These are phyloP conservation scores for Drosophila kuntzei DNA, from an alignment of 2,888 invertebrate species.

Conservation along the genomic window DNA sequence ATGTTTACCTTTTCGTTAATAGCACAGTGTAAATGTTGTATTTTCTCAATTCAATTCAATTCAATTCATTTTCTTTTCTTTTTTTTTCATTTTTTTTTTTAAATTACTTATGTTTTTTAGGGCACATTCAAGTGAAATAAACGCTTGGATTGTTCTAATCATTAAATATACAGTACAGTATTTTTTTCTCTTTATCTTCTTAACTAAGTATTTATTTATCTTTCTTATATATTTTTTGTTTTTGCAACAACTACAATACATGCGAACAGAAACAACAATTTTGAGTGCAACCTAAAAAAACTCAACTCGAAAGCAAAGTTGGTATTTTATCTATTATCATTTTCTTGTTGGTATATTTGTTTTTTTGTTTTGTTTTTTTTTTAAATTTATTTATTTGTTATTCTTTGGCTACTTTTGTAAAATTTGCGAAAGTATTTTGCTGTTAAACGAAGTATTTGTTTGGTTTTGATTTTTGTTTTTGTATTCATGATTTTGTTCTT, in stretches of 20 bases:
- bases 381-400: conserved; percentile 22
- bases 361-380: conserved; percentile 17
- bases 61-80: neutral
- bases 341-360: conserved; percentile 17
- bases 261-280: conserved; percentile 51
- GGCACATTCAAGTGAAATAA: conserved; percentile 64
- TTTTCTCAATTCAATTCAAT: neutral
- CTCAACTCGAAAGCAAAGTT: conserved; percentile 38
- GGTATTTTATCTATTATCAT: neutral
- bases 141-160: conserved; percentile 39
- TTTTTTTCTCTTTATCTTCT: conserved; percentile 16
- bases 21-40: conserved; percentile 61
- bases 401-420: conserved; percentile 48
- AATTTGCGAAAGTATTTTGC: conserved; percentile 54
- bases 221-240: conserved; percentile 9
- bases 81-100: neutral
- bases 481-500: conserved; percentile 8
- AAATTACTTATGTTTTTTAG: too few species aligned
- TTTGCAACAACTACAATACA: conserved; percentile 65
- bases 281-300: conserved; percentile 58
- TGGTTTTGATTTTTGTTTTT: neutral
- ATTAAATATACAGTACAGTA: conserved; percentile 34
- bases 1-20: conserved; percentile 55
- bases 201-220: conserved; percentile 12
- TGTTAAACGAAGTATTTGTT: conserved; percentile 24